These are phyloP conservation scores for Acromyrmex heyeri DNA, from an alignment of 1,140 invertebrate genomes.

Conservation along the genomic window DNA sequence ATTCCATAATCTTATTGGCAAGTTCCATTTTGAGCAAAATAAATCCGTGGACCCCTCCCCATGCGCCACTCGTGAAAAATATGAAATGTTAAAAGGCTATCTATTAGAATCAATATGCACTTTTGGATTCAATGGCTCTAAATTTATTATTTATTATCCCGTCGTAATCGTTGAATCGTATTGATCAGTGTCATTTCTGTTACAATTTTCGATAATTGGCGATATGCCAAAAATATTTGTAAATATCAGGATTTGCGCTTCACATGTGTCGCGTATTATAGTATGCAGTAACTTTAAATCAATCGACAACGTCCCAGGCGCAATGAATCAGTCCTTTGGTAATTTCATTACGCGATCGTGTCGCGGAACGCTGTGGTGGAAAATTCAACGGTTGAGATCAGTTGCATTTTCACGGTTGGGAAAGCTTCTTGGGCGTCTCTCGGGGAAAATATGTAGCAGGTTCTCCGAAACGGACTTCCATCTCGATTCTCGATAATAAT, in stretches of 20 bases:
- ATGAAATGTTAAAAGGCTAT: background rate
- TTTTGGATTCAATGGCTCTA: background rate
- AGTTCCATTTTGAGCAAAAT: slow-evolving; percentile 54
- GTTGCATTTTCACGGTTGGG: slow-evolving; percentile 22
- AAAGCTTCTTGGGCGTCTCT: background rate
- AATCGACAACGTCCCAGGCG: background rate
- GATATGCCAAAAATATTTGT: background rate
- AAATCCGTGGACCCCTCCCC: background rate
- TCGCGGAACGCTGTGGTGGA: background rate
- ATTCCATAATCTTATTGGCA: slow-evolving; percentile 58
- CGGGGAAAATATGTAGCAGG: slow-evolving; percentile 19
- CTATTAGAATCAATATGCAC: background rate
- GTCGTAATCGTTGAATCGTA: background rate
- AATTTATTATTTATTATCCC: background rate
- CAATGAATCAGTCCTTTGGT: background rate
- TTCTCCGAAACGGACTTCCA: slow-evolving; percentile 31
- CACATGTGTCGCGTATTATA: background rate
- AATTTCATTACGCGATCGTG: slow-evolving; percentile 55
- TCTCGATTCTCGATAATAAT: slow-evolving; percentile 64
- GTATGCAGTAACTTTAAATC: background rate
- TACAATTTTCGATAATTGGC: background rate
- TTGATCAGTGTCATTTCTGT: background rate
- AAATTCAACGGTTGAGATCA: slow-evolving; percentile 31
- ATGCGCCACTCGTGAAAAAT: background rate
- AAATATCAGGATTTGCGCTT: background rate